These are phyloP conservation scores for Centropyge bicolor DNA, from an alignment of 2,797 vertebrate genomes.

Conservation along the genomic window DNA sequence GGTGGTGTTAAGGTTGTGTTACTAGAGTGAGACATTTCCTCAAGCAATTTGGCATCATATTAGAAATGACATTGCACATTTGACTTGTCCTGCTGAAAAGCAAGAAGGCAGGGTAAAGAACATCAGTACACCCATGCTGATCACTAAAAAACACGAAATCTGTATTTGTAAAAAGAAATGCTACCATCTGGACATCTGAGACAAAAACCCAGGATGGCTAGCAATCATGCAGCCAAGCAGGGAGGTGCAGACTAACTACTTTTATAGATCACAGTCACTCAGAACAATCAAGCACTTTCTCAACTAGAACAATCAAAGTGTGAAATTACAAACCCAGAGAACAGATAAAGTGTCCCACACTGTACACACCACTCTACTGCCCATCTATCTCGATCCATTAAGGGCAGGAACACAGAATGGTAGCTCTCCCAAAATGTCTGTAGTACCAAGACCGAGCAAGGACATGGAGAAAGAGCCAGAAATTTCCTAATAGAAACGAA, in stretches of 20 bases:
- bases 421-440: background rate
- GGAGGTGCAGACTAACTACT: background rate
- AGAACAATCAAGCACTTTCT: constrained; percentile 1
- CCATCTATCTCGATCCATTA: background rate
- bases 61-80: constrained; percentile 2
- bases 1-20: background rate
- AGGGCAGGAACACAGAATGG: background rate
- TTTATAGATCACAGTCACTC: constrained; percentile 3
- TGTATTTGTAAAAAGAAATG: too few relatives aligned
- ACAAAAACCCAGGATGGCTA: background rate
- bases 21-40: background rate
- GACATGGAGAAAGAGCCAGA: background rate
- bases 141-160: background rate
- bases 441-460: background rate
- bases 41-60: background rate
- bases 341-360: background rate
- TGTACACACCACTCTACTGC: background rate
- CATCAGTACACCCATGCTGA: background rate
- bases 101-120: background rate
- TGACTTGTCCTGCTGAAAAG: background rate
- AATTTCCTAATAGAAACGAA: constrained; percentile 2
- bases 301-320: too few relatives aligned
- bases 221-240: background rate
- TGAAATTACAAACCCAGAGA: background rate
- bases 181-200: background rate